Evolutionary conservation across 2,797 vertebrate species (phyloP).

Genomic region (Neosilurus mollespiculum): DNA sequence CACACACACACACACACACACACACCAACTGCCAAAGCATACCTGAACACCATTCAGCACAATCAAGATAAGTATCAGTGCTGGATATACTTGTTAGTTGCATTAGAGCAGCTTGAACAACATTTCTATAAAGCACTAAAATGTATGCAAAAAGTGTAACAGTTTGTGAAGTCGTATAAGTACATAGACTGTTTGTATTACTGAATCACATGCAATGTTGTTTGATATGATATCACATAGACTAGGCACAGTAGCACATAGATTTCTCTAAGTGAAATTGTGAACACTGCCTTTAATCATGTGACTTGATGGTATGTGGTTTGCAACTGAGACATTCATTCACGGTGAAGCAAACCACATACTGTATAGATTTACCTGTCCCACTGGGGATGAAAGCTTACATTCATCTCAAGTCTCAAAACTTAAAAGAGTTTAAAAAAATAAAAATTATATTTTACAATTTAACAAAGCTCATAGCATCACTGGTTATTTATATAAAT

Average conservation of each 20-base stretch:
- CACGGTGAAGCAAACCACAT: slow-evolving; percentile 32
- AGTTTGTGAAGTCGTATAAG: not conserved
- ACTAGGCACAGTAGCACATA: not conserved
- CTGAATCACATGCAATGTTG: not conserved
- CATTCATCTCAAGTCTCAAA: no score
- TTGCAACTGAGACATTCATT: slow-evolving; percentile 24
- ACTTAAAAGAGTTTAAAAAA: no score
- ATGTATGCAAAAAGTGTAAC: not conserved
- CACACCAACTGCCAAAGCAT: not conserved
- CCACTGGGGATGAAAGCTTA: not conserved
- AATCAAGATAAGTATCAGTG: slow-evolving; percentile 45
- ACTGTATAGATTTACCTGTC: not conserved
- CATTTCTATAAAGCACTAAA: not conserved
- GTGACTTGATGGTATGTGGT: slow-evolving; percentile 27
- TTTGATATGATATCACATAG: not conserved
- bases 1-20: slow-evolving; percentile 4
- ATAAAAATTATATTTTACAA: no score
- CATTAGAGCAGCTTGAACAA: not conserved
- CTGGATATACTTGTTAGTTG: not conserved
- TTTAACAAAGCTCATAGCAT: not conserved
- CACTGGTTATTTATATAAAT: not conserved
- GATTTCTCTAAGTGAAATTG: not conserved
- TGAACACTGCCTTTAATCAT: not conserved
- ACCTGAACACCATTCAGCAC: slow-evolving; percentile 32
- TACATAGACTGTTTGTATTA: not conserved